These are phyloP conservation scores for Rhagonycha lutea DNA, from an alignment of 2,888 invertebrate species.

Conservation along the genomic window DNA sequence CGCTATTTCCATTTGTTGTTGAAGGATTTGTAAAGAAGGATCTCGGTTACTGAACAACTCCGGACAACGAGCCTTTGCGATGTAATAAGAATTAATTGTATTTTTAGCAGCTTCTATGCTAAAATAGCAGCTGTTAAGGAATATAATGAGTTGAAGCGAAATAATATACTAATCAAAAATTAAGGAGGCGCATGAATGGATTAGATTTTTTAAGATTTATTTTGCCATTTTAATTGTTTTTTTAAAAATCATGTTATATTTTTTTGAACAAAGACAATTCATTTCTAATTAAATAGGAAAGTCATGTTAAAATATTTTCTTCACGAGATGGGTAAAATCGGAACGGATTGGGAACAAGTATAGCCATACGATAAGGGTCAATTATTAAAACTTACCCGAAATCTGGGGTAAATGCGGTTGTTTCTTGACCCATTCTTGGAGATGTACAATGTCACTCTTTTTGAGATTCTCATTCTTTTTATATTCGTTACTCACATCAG, in stretches of 20 bases:
- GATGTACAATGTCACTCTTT: constrained; percentile 62
- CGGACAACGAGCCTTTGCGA: constrained; percentile 64
- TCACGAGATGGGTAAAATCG: no score
- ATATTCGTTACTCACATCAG: constrained; percentile 60
- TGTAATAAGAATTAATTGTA: constrained; percentile 68
- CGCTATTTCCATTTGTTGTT: constrained; percentile 47
- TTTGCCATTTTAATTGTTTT: no score
- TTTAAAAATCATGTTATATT: no score
- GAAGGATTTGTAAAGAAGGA: constrained; percentile 56
- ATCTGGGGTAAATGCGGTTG: constrained; percentile 70
- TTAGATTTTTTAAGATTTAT: no score
- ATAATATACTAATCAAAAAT: no score
- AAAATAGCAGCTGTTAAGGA: constrained; percentile 67
- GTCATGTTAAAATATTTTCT: no score
- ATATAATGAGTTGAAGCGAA: constrained; percentile 58
- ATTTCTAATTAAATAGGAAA: no score
- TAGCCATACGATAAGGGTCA: no score
- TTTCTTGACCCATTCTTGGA: constrained; percentile 67
- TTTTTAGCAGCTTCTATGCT: constrained; percentile 68
- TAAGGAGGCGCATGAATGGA: no score
- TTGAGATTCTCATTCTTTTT: constrained; percentile 65
- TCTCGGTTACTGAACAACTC: constrained; percentile 66
- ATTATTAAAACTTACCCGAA: constrained; percentile 50
- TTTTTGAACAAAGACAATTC: no score
- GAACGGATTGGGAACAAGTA: no score